Base-by-base conservation (phyloP, 2,797 vertebrate genomes). In the Bucorvus abyssinicus region DNA sequence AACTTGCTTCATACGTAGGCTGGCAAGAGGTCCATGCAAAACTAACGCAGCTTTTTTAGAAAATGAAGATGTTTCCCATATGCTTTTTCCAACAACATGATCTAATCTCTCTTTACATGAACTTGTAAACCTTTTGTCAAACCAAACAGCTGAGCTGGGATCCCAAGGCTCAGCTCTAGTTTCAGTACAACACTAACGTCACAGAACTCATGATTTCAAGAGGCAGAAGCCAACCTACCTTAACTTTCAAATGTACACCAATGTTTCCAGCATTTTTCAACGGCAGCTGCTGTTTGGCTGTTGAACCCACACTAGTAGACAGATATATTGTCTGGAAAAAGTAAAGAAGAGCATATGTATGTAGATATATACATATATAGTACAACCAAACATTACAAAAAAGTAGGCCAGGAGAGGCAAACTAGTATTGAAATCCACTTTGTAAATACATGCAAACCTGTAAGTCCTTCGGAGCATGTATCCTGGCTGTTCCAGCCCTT, bases 191-290 rank as follows among this genome's bases (percentile, higher is more conserved):
- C 7, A 45, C 11, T 19, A 84, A 70, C 6, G 14, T 64, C 19
- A 70, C 18, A 84, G 52, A 92, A 29, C 22, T 49, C 23, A 42
- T 2, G 4, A 84, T 56, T 91, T 82, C 36, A 69, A 71, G 42
- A 81, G 7, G 19, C 6, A 86, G 70, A 79, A 81, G 55, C 9
- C 70, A 77, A 89, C 96, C 27, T 97, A 98, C 98, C 98, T 96
- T 96, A 68, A 99, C 95, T 96, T 98, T 98, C 88, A 99, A 98
- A 95, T 98, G 96, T 76, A 99, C 98, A 32, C 98, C 97, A 93
- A 99, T 99, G 97, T 99, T 99, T 78, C 99, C 99, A 82, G 99
- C 99, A 97, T 99, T 99, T 97, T 98, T 99, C 97, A 99, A 97
- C 7, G 99, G 99, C 90, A 99, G 97, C 18, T 96, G 98, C 95